Percentiles rank a stretch among this genome's conserved stretches.
phyloP scores from a whole-genome alignment of 2,888 invertebrate genomes.

The Terebella lapidaria region DNA sequence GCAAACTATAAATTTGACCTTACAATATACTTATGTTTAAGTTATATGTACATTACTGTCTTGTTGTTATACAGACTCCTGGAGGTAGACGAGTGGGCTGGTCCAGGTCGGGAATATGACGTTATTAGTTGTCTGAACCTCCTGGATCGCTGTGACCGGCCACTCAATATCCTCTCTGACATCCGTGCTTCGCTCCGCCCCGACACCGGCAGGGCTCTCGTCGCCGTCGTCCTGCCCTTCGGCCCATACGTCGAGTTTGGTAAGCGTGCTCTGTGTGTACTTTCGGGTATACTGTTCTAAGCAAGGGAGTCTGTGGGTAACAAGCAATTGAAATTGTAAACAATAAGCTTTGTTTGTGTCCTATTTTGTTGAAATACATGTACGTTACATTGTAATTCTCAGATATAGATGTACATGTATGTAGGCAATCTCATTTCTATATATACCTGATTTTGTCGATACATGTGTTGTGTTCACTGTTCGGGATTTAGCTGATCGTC shows the following conservation, averaged over 20 bases:
- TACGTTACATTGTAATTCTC: too few species aligned
- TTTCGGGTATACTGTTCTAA: too few species aligned
- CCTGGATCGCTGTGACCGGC: constrained; percentile 85
- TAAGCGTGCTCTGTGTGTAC: constrained; percentile 31
- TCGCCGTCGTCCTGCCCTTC: constrained; percentile 92
- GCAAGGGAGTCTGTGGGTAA: too few species aligned
- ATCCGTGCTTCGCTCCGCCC: constrained; percentile 69
- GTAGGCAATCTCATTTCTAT: background rate
- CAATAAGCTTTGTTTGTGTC: too few species aligned
- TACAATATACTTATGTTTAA: too few species aligned
- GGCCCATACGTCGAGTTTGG: constrained; percentile 82
- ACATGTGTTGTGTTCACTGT: background rate
- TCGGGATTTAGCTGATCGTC: background rate
- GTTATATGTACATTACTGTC: too few species aligned
- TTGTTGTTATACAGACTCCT: constrained; percentile 60
- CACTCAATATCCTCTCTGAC: constrained; percentile 71
- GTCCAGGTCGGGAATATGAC: constrained; percentile 60
- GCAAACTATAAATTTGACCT: too few species aligned
- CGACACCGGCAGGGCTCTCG: constrained; percentile 61
- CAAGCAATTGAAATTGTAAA: too few species aligned
- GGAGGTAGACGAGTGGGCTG: constrained; percentile 66
- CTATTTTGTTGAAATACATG: too few species aligned
- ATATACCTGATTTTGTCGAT: background rate
- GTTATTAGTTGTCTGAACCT: constrained; percentile 87
- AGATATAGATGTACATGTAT: constrained; percentile 1